Conservation (phyloP, 2,797 vertebrate genomes). For the Macrochelys suwanniensis region DNA sequence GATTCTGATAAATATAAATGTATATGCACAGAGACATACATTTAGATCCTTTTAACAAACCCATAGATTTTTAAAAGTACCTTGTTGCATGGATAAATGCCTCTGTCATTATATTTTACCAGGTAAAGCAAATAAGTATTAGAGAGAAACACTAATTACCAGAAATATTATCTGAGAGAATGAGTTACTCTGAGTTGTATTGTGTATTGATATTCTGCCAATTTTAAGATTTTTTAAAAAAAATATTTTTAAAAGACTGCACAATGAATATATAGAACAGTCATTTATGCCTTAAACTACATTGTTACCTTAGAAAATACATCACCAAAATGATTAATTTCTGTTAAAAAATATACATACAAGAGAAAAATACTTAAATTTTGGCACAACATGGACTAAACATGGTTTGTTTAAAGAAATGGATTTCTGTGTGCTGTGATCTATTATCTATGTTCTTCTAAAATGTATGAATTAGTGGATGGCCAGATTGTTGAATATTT, state of each 20-base stretch:
- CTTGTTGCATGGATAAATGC: neutral
- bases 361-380: neutral
- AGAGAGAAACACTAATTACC: no score
- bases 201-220: no score
- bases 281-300: neutral
- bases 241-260: no score
- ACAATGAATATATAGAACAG: neutral
- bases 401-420: neutral
- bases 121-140: neutral
- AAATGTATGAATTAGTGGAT: conserved; percentile 35
- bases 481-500: conserved; percentile 67
- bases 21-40: neutral
- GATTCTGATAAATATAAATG: neutral
- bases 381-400: neutral
- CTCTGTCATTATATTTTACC: neutral
- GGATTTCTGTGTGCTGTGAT: neutral
- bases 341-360: no score
- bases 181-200: no score
- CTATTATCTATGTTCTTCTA: neutral
- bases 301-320: neutral
- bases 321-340: neutral
- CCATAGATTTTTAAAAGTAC: neutral
- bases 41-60: neutral
- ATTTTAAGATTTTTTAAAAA: no score
- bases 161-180: no score